These are phyloP conservation scores for Drosophila guanche DNA, from an alignment of 1,140 invertebrate species.

Conservation along the genomic window DNA sequence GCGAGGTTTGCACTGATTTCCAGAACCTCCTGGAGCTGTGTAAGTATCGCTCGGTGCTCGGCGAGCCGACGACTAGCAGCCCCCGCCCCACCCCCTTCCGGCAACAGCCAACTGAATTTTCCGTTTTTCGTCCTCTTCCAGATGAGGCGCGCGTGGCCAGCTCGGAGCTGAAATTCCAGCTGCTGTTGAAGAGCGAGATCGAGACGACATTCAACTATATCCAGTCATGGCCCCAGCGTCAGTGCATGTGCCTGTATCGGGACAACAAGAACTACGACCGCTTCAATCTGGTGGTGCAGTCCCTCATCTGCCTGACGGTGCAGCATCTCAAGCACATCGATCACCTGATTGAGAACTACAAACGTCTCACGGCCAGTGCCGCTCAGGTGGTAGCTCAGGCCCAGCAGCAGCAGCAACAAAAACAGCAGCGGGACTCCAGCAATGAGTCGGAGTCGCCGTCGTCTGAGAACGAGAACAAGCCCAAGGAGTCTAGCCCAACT, in stretches of 20 bases:
- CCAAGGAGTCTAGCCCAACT: constrained; percentile 32
- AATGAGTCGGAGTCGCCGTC: constrained; percentile 26
- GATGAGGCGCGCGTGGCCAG: constrained; percentile 86
- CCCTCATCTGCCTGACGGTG: constrained; percentile 89
- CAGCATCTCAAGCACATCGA: constrained; percentile 90
- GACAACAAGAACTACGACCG: constrained; percentile 95
- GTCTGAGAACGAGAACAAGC: constrained; percentile 36
- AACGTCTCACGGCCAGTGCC: constrained; percentile 67
- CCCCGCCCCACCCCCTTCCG: constrained; percentile 1
- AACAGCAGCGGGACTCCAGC: constrained; percentile 44
- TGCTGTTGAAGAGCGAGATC: constrained; percentile 87
- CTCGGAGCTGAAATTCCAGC: constrained; percentile 86
- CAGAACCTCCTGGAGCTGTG: constrained; percentile 74
- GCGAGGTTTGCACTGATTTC: constrained; percentile 73
- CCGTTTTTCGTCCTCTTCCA: constrained; percentile 62
- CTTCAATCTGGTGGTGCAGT: constrained; percentile 93
- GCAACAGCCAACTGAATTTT: constrained; percentile 1
- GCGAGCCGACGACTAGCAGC: constrained; percentile 26
- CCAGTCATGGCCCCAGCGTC: constrained; percentile 89
- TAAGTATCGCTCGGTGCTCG: constrained; percentile 57
- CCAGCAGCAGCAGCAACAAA: constrained; percentile 42
- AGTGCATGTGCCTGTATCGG: constrained; percentile 96
- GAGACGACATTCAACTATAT: constrained; percentile 88
- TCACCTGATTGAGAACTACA: constrained; percentile 84
- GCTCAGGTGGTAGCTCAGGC: constrained; percentile 69